Evolutionary conservation across 2,888 invertebrate genomes (phyloP), one percentile per base, ranked within the genome.

Genomic region (Panzeria rudis): DNA sequence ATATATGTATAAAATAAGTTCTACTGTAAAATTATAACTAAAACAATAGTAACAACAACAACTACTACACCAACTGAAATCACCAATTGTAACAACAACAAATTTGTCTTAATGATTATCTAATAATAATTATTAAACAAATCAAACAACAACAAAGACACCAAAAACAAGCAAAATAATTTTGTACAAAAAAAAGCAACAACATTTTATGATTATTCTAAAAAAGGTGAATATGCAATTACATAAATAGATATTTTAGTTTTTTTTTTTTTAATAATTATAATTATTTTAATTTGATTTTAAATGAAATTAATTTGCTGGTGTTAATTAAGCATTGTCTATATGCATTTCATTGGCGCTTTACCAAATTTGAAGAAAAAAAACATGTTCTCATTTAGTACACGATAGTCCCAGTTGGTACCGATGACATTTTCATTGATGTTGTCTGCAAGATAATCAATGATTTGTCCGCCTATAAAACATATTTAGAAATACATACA

Each of bases 21-120:
- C 71, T 20, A 41, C 32, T 52, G 17, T 2, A 52, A 52, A 38
- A 69, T 77, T 52, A 13, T 29, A 20, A 29, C 29, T 47, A 9
- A 59, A 78, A 29, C 23, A 59, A 71, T 38, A 77, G 23, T 47
- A 73, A 29, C 61, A 59, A 17, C 61, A 59, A 17, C 25, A 71
- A 20, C 35, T 41, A 54, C n/a, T 59, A 78, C 8, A 54, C 13
- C 29, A 32, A 29, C 15, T 50, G n/a, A 2, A 41, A 62, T 23
- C 6, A 32, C 35, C 56, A 73, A 38, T 35, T 8, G n/a, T 32
- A 61, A 61, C 54, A 41, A 41, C 41, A 69, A n/a, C 41, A 44
- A 61, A 35, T 17, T 47, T 66, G n/a, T 23, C 32, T 47, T 62
- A 62, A 62, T 32, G 52, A 61, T 78, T 62, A 78, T 71, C 61